Conservation (phyloP, 2,113 vertebrate genomes). For the Caloenas nicobarica region DNA sequence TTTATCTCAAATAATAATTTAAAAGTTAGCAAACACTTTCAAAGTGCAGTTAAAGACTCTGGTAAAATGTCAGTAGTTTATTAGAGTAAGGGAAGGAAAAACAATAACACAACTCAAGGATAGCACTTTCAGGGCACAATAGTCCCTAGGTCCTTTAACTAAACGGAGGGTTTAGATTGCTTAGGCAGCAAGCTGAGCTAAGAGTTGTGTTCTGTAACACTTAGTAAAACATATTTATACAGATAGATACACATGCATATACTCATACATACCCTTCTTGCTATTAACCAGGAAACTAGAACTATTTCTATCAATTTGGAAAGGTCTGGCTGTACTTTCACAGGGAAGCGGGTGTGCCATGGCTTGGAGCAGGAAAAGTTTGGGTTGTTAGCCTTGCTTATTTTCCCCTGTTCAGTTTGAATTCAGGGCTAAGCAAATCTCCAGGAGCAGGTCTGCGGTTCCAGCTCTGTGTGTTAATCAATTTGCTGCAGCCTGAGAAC, state of each 20-base stretch:
- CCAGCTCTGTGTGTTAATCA: background rate
- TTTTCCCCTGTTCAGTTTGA: background rate
- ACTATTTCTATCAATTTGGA: background rate
- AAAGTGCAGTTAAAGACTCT: background rate
- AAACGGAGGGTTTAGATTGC: background rate
- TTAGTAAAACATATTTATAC: background rate
- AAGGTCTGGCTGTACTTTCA: background rate
- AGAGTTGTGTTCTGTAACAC: background rate
- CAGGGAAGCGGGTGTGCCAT: background rate
- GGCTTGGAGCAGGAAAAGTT: background rate
- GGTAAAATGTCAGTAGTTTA: background rate
- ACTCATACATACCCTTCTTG: background rate
- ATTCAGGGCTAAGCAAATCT: background rate
- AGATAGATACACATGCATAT: background rate
- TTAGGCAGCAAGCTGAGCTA: background rate
- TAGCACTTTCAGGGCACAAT: background rate
- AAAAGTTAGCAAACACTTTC: background rate
- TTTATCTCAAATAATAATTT: background rate
- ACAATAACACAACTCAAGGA: fast-evolving
- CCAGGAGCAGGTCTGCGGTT: background rate
- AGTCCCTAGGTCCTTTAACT: background rate
- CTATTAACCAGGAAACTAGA: background rate
- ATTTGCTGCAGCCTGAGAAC: background rate
- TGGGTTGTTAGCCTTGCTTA: background rate
- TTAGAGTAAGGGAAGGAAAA: background rate